phyloP scores from a whole-genome alignment of 2,797 vertebrate species.

The Garrulus glandarius region DNA sequence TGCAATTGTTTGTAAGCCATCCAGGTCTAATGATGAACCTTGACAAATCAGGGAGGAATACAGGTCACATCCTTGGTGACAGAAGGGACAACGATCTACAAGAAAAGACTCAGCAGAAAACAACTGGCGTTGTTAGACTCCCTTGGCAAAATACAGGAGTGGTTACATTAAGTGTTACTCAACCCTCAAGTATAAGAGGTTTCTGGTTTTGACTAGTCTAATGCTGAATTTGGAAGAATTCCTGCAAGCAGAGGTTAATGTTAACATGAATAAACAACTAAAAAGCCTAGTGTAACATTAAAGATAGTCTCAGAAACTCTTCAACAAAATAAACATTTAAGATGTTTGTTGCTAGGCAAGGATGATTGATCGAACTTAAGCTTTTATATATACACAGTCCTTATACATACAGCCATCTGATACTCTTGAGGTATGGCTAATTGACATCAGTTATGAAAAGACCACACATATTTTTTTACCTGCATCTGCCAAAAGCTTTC shows the following conservation, averaged over 20 bases:
- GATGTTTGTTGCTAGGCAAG: background rate
- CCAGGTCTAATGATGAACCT: background rate
- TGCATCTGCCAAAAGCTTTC: background rate
- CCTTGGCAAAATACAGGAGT: background rate
- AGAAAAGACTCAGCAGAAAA: background rate
- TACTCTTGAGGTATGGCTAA: background rate
- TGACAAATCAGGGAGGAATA: background rate
- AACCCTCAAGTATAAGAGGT: background rate
- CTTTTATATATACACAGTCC: background rate
- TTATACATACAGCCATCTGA: background rate
- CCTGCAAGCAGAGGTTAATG: background rate
- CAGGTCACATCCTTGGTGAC: background rate
- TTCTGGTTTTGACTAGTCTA: background rate
- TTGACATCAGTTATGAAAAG: background rate
- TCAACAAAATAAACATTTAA: background rate
- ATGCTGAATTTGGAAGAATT: background rate
- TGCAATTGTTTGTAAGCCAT: background rate
- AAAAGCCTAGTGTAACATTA: background rate
- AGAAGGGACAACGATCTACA: background rate
- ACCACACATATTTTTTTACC: background rate
- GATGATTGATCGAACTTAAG: background rate
- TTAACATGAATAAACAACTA: background rate
- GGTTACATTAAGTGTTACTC: background rate
- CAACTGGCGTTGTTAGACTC: background rate
- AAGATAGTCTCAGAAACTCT: background rate